Base-by-base conservation (phyloP, 1,140 invertebrate species). In the Cydia strobilella region DNA sequence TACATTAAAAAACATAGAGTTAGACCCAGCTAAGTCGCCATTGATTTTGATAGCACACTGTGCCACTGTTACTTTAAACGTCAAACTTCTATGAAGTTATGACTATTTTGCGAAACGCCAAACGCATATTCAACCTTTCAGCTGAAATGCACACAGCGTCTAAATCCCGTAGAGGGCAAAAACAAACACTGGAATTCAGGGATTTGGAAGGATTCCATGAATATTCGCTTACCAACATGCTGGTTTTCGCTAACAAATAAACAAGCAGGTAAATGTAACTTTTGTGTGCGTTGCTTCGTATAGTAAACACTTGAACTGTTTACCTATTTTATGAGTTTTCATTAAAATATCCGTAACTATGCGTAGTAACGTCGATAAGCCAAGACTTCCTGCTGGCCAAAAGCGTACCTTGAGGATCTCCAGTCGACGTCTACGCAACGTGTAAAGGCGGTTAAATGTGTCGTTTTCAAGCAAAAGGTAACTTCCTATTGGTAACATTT, bases 221-320 rank as follows among this genome's bases (percentile, higher is more conserved):
- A 66, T 66, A 31, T 66, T 66, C 63, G 27, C 63, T 35, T n/a
- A 66, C 63, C 25, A 63, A 63, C 45, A 54, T 18, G 51, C 15
- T 54, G 15, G 51, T 18, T 66, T 66, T 35, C 5, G n/a, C 27
- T 66, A 6, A 35, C 63, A 66, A 66, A 66, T 66, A 66, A 13
- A 31, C 63, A 66, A 31, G 23, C 62, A 13, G 9, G 20, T 13
- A 48, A 51, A 54, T 18, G 15, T 54, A 1, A 18, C 6, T 9
- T 20, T 54, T 54, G 51, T 54, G 15, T 54, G 51, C 1, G 6
- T 54, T 54, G 51, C 20, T 48, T 48, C 45, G 7, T 35, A 10
- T 39, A 39, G 2, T 48, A 48, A 48, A n/a, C 12, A 48, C 45
- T 15, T n/a, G 45, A 48, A 3, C 45, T 15, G 3, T 48, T 15